phyloP scores from a whole-genome alignment of 2,113 vertebrate genomes.

The Xiphophorus couchianus region DNA sequence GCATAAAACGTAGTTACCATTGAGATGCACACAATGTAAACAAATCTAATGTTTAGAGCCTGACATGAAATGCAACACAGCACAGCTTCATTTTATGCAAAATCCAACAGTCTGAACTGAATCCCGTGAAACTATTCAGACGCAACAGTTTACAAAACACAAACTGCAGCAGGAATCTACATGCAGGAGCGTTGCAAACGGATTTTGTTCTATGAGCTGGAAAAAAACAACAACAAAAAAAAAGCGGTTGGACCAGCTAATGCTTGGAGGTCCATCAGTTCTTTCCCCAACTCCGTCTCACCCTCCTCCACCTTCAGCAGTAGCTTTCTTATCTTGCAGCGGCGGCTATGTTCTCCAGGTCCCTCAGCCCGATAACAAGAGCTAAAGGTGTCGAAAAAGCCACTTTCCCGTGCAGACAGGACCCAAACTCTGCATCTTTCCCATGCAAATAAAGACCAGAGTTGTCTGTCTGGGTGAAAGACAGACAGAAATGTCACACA shows the following conservation, averaged over 20 bases:
- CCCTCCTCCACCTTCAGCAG: conserved; percentile 29
- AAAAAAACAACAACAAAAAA: not conserved
- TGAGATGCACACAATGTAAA: not conserved
- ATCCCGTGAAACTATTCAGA: not conserved
- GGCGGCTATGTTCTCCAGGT: conserved; percentile 42
- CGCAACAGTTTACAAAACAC: not conserved
- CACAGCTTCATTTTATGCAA: not conserved
- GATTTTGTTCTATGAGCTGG: conserved; percentile 35
- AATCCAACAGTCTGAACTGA: not conserved
- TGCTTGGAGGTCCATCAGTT: conserved; percentile 42
- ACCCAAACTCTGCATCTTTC: conserved; percentile 47
- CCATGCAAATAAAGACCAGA: conserved; percentile 62
- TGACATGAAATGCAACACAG: not conserved
- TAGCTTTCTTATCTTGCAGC: conserved; percentile 55
- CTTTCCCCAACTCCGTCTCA: conserved; percentile 9
- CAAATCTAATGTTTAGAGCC: not conserved
- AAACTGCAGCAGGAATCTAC: not conserved
- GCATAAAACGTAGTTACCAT: not conserved
- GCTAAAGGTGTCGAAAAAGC: conserved; percentile 66
- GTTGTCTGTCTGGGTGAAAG: conserved; percentile 54
- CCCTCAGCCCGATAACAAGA: conserved; percentile 56
- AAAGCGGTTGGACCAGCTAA: conserved; percentile 8
- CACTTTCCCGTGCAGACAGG: conserved; percentile 16
- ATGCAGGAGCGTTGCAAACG: not conserved
- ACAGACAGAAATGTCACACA: conserved; percentile 42